phyloP scores from a whole-genome alignment of 1,140 invertebrate species.

The Brachystomella parvula region DNA sequence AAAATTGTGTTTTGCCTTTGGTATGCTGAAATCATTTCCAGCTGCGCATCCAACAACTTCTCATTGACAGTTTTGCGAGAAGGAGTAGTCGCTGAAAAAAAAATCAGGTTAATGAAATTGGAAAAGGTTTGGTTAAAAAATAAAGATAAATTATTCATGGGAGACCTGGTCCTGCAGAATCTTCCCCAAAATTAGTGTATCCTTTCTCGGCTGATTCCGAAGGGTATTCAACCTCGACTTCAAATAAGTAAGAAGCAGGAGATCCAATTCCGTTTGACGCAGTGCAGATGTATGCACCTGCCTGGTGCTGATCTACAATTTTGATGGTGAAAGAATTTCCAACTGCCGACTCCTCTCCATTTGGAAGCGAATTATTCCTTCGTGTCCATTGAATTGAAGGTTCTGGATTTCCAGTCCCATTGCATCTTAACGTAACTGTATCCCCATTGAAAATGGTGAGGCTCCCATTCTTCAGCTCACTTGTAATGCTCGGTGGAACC shows the following conservation, averaged over 20 bases:
- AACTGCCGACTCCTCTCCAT: slow-evolving; percentile 50
- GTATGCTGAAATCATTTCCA: background rate
- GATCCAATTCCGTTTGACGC: slow-evolving; percentile 56
- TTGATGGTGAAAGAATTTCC: slow-evolving; percentile 57
- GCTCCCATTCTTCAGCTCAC: slow-evolving; percentile 44
- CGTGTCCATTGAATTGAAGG: slow-evolving; percentile 59
- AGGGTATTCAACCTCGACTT: slow-evolving; percentile 39
- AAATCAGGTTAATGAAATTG: no score
- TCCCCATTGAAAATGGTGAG: slow-evolving; percentile 57
- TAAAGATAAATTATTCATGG: no score
- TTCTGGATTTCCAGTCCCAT: slow-evolving; percentile 55
- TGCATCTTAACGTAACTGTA: slow-evolving; percentile 55
- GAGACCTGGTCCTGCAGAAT: no score
- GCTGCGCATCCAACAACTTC: background rate
- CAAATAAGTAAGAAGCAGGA: slow-evolving; percentile 41
- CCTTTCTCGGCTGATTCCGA: no score
- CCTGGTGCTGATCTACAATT: slow-evolving; percentile 54
- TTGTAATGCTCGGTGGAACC: slow-evolving; percentile 33
- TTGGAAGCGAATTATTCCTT: slow-evolving; percentile 52
- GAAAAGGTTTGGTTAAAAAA: no score
- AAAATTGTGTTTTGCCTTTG: background rate
- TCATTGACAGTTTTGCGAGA: background rate
- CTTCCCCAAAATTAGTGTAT: no score
- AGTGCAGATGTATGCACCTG: slow-evolving; percentile 54
- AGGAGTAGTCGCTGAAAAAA: background rate